A percentile compares a stretch with the other conserved stretches of the same genome.
Evolutionary conservation across 2,113 vertebrate species (phyloP).

Genomic region (Gopherus flavomarginatus): DNA sequence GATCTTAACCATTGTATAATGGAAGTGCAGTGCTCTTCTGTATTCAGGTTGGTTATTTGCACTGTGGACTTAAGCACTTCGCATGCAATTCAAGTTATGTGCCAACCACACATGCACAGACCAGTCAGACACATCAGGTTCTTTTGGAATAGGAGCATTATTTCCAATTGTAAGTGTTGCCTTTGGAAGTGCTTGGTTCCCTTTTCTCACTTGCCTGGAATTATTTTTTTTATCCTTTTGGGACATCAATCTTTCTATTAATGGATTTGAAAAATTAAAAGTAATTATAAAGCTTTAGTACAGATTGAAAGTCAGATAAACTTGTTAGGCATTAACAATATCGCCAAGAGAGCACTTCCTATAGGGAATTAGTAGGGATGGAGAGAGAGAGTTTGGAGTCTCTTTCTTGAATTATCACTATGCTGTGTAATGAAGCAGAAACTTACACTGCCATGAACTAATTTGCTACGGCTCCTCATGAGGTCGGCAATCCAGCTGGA

Average conservation of each 20-base stretch:
- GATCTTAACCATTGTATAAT: not conserved
- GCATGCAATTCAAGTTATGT: not conserved
- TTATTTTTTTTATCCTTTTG: conserved; percentile 27
- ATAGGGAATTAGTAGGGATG: conserved; percentile 20
- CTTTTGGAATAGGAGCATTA: not conserved
- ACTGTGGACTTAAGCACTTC: not conserved
- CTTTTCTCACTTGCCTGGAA: not conserved
- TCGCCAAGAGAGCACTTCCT: conserved; percentile 37
- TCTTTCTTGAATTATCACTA: conserved; percentile 61
- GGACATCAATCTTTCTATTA: conserved; percentile 32
- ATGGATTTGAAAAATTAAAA: conserved; percentile 61
- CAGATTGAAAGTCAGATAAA: conserved; percentile 40
- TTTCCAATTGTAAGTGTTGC: not conserved
- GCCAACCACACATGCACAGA: not conserved
- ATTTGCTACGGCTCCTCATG: conserved; percentile 70
- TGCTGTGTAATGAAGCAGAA: conserved; percentile 74
- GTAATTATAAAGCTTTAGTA: conserved; percentile 57
- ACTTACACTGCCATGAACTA: conserved; percentile 69
- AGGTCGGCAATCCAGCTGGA: conserved; percentile 63
- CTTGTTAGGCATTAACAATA: conserved; percentile 47
- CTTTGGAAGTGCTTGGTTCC: not conserved
- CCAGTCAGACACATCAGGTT: not conserved
- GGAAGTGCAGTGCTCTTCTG: not conserved
- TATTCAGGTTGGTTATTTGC: not conserved
- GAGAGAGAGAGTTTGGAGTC: conserved; percentile 16